Evolutionary conservation across 1,140 invertebrate species (phyloP), one percentile per base, ranked within the genome.

Genomic region (Plodia interpunctella): DNA sequence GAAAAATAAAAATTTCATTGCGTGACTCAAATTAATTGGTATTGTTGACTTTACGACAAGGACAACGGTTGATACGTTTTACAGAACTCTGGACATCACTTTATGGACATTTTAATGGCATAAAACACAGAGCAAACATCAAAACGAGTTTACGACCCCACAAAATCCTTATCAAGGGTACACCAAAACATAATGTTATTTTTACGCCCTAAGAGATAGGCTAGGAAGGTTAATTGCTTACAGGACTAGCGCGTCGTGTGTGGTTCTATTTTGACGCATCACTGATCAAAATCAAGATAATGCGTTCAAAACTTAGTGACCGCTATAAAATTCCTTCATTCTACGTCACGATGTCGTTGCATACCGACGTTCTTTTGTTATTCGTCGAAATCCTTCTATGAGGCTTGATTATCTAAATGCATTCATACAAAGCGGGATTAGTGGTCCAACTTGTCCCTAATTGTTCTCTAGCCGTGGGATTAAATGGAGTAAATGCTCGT

Each of bases 231-330:
- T 80, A 81, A 82, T 81, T 82, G 73, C 66, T 78, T 58, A 69
- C 68, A 78, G 76, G 74, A 76, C 74, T 68, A 35, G 20, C 17
- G 55, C 76, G 59, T 73, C 83, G 82, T 87, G 84, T 87, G 84
- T 83, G 84, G 83, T 65, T 72, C 60, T 59, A 35, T 62, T 74
- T 76, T 82, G 69, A 79, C 66, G 73, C 75, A 74, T 75, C 72
- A 62, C 69, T 75, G 84, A 85, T 85, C 72, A 66, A 68, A 75
- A 77, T 75, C 73, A 77, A 64, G 83, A 86, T 84, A 82, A 87
- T 86, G 72, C 18, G 66, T 66, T 65, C 69, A 80, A 76, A 82
- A 75, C 59, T 73, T 77, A 73, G 68, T 71, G 66, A 74, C 70
- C 76, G 63, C 76, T 80, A 80, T 81, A 82, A 82, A 82, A 88